Evolutionary conservation across 1,140 invertebrate species (phyloP), one percentile per base, ranked within the genome.

Genomic region (Ceratina japonica): DNA sequence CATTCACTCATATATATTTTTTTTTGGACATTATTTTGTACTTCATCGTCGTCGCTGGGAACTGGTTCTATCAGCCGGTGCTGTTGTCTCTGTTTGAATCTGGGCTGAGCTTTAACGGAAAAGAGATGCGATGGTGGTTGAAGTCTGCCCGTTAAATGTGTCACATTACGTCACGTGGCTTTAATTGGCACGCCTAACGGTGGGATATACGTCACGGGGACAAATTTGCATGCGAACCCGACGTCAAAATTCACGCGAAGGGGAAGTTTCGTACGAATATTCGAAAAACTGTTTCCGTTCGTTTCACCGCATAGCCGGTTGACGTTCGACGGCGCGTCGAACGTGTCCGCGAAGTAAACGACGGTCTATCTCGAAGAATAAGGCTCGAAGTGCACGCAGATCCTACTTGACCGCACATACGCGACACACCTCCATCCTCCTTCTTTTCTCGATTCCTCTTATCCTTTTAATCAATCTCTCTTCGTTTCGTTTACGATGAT

Each of bases 311-410:
- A 18, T 24, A 3, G 44, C 44, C 37, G 64, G 16, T 20, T 16
- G 7, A 68, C 65, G 65, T 51, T 27, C 16, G 44, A 27, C 27
- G 27, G 1, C 4, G 27, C 27, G n/a, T 5, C 10, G 31, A 7
- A 51, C 3, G 20, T 22, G 24, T 7, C 44, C 44, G 22, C 1
- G 49, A 66, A n/a, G n/a, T 12, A 5, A 37, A 27, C 22, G 22
- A 27, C 16, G 16, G 65, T 52, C 54, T 22, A 22, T 68, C 24
- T 20, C 51, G 61, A 83, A 82, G 69, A 78, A 72, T 75, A 75
- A 49, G 59, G 62, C 76, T 80, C 76, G 84, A 86, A 85, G 84
- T 82, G 71, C 84, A 86, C 83, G 83, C 83, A 86, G 79, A 80
- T 82, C 62, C 61, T 61, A 80, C 49, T 66, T 72, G 37, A 82